Base-by-base conservation (phyloP, 2,113 vertebrate species). In the Amazona vittata region DNA sequence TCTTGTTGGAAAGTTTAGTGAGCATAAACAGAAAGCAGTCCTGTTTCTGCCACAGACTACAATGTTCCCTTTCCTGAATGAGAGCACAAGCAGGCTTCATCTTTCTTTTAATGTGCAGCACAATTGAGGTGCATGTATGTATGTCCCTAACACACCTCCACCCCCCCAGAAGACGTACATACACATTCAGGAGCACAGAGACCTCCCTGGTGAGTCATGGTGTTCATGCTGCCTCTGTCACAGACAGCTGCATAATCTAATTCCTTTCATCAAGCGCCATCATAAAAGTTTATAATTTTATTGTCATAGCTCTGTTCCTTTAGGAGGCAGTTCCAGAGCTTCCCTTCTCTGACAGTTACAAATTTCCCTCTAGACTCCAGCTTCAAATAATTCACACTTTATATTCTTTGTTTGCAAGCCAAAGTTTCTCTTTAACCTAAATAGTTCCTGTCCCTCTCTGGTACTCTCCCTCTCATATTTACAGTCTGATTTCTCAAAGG, bases 231-330 rank as follows among this genome's bases (percentile, higher is more conserved):
- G 16, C 78, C 85, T 94, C 71, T 81, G 0, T 63, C 39, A 6
- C 46, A 89, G 46, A 69, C 73, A 90, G 89, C 69, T 92, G 68
- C 59, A 92, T 67, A 80, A 67, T 96, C 64, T 69, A 70, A 67
- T 92, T 89, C 55, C 17, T 89, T 94, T 94, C 35, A 89, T 91
- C 47, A 86, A 90, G 43, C n/a, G 49, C 80, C 64, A 71, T 86
- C 73, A 6, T 63, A 35, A 39, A 86, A 89, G 44, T 49, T 83
- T 46, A 62, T 37, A 35, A 12, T 89, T 94, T 94, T 90, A 46
- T 93, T 91, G 10, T 77, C 1, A 5, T 69, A 74, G 53, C 86
- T 85, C 43, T 81, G 68, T 81, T 93, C 76, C 49, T 37, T 67
- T 31, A 16, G 24, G 44, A 90, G 53, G 59, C 89, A 78, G 43